These are phyloP conservation scores for Zapornia atra DNA, from an alignment of 2,113 vertebrate species.

Conservation along the genomic window DNA sequence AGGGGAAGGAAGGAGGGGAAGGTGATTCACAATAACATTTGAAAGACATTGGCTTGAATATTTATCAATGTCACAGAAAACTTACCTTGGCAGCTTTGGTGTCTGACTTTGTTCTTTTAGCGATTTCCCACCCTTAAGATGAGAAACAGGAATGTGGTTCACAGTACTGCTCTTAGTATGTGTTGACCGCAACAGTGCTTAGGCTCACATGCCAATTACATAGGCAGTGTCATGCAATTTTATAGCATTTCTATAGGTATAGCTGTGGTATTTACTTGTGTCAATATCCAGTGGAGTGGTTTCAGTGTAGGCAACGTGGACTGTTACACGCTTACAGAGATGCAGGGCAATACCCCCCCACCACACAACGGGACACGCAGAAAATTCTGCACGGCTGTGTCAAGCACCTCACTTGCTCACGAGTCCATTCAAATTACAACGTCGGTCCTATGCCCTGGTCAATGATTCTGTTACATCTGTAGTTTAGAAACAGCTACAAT, in stretches of 20 bases:
- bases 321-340: not conserved
- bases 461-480: not conserved
- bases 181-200: not conserved
- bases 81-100: constrained; percentile 68
- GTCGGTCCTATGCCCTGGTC: not conserved
- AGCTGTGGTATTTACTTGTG: not conserved
- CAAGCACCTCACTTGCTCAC: not conserved
- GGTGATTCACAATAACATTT: constrained; percentile 79
- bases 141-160: constrained; percentile 68
- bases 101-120: constrained; percentile 65
- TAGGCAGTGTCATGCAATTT: not conserved
- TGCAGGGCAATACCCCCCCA: not conserved
- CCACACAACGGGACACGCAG: not conserved
- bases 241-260: not conserved
- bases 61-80: constrained; percentile 66
- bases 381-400: not conserved
- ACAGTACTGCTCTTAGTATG: constrained; percentile 6
- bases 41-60: constrained; percentile 78
- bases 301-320: not conserved
- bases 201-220: not conserved
- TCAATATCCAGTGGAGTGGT: not conserved
- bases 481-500: not conserved
- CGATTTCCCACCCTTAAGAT: constrained; percentile 67
- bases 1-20: constrained; percentile 82
- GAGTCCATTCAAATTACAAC: not conserved